Base-by-base conservation (phyloP, 2,888 invertebrate species). In the Trichopoda pennipes region DNA sequence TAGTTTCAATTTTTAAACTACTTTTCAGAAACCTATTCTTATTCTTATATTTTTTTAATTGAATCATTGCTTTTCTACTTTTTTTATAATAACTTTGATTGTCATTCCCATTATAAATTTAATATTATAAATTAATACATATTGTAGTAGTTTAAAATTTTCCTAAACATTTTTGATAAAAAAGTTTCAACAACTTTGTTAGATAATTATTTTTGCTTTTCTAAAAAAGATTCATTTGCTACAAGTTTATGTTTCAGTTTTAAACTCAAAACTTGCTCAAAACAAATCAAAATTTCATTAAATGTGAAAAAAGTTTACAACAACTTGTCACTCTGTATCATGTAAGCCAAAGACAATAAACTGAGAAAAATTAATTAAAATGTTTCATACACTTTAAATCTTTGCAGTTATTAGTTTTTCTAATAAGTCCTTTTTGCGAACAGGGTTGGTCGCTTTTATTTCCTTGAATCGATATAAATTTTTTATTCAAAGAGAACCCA, bases 101-200 rank as follows among this genome's bases (percentile, higher is more conserved):
- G 61, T 53, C 47, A 70, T 64, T 19, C 42, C 16, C 9, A 16
- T 55, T 53, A 47, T 64, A 28, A 58, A 42, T 58, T 23, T 66
- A 38, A 19, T 44, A 68, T 28, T 68, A n/a, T n/a, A n/a, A n/a
- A n/a, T n/a, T n/a, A n/a, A n/a, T n/a, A n/a, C n/a, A n/a, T n/a
- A n/a, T 44, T 17, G 12, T 17, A 28, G 17, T 56, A 21, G 17
- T 19, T 17, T 32, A 56, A 38, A 70, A 60, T 60, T 80, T 80
- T 80, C 42, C 69, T 79, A 55, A 73, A 72, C 66, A 61, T 68
- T 74, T 28, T 74, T 58, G 44, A 69, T 49, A 47, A 61, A 44
- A 64, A 80, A 74, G 9, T 58, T 80, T 75, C 4, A 44, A 66
- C 17, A 80, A 80, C 56, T 64, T 66, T 63, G 6, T 23, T 28